Evolutionary conservation across 2,888 invertebrate species (phyloP).

Genomic region (Tetropium fuscum): DNA sequence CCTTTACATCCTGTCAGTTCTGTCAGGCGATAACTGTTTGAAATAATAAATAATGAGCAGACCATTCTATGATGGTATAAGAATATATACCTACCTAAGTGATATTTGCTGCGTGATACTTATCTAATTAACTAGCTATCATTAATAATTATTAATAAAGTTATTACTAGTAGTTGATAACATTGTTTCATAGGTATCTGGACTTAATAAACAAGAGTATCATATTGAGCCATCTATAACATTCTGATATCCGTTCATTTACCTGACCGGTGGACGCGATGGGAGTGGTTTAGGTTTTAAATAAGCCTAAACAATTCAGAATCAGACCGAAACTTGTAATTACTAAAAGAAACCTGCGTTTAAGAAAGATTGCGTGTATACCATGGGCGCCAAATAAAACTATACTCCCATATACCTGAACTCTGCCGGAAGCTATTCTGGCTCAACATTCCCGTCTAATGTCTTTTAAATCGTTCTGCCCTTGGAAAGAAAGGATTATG

Average conservation of each 20-base stretch:
- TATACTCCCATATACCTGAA: slow-evolving; percentile 45
- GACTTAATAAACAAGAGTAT: neutral
- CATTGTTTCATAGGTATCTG: slow-evolving; percentile 4
- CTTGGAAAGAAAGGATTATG: slow-evolving; percentile 48
- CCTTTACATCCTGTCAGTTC: slow-evolving; percentile 41
- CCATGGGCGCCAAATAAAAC: slow-evolving; percentile 48
- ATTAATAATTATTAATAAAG: slow-evolving; percentile 18
- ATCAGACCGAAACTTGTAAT: slow-evolving; percentile 46
- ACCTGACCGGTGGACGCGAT: slow-evolving; percentile 33
- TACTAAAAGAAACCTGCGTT: slow-evolving; percentile 49
- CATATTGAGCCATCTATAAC: neutral
- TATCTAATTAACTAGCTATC: too few species aligned
- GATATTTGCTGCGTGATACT: slow-evolving; percentile 12
- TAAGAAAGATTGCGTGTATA: slow-evolving; percentile 49
- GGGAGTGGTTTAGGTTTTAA: slow-evolving; percentile 44
- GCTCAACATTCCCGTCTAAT: slow-evolving; percentile 52
- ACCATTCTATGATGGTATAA: slow-evolving; percentile 17
- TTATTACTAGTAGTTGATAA: too few species aligned
- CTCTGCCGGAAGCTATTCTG: slow-evolving; percentile 51
- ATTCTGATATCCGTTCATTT: slow-evolving; percentile 25
- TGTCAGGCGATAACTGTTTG: slow-evolving; percentile 34
- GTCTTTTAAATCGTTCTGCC: slow-evolving; percentile 54
- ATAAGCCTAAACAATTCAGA: slow-evolving; percentile 43
- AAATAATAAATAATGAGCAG: slow-evolving; percentile 30
- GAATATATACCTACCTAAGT: slow-evolving; percentile 9